Base-by-base conservation (phyloP, 1,140 invertebrate genomes). In the Antheraea mylitta region DNA sequence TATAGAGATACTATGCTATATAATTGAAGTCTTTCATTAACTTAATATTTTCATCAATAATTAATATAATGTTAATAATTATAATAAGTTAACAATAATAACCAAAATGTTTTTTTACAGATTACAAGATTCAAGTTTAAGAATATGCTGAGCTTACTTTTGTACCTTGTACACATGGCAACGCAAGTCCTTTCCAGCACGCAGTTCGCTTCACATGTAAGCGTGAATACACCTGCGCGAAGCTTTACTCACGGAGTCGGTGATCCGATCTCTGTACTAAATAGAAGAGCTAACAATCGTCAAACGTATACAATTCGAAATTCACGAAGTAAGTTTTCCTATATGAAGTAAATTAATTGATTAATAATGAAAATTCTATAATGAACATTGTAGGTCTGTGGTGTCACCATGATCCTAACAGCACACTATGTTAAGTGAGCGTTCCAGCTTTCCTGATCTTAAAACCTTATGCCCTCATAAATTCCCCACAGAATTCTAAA, bases 201-300 rank as follows among this genome's bases (percentile, higher is more conserved):
- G 2, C 81, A 90, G 48, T 93, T 92, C 76, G 77, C 85, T 7
- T 92, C 92, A 0, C 91, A 93, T 64, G 89, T 93, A 10, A 87
- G 79, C 64, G 83, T 92, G 22, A 87, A 83, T 67, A 92, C 92
- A 16, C 91, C 92, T 0, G 79, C 84, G 7, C 70, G 80, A 11
- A 92, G 88, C 70, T 93, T 84, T 77, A 80, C 84, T 2, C 92
- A 93, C 66, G 91, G 92, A 10, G 91, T 93, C 9, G 91, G 92
- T 7, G 84, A 92, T 65, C 85, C 85, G 0, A 48, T 89, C 60
- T 66, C 80, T 0, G 18, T 81, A 58, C 66, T 80, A 6, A 75
- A 75, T 7, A 74, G 78, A 64, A 75, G 74, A 59, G 66, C 71
- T 22, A 73, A 38, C 65, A 76, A 22, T 53, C 45, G 45, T 13